A percentile compares a stretch with the other conserved stretches of the same genome.
These are phyloP conservation scores for Ypsolopha sequella DNA, from an alignment of 2,888 invertebrate genomes.

Conservation along the genomic window DNA sequence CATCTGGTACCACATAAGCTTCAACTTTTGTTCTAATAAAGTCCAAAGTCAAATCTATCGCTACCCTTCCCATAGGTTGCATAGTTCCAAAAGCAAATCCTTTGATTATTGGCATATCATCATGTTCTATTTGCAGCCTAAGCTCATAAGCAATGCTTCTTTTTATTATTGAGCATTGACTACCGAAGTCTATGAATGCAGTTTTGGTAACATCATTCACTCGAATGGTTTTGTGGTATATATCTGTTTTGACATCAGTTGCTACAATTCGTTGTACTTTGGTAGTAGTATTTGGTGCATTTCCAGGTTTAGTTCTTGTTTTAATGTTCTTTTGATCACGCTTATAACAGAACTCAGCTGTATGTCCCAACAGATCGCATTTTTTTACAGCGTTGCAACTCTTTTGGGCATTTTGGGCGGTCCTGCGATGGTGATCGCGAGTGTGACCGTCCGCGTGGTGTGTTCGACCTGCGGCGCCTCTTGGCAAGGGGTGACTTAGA, in stretches of 20 bases:
- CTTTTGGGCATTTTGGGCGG: not conserved
- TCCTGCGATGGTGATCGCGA: too few relatives aligned
- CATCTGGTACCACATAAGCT: conserved; percentile 1
- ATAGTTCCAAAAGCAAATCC: conserved; percentile 1
- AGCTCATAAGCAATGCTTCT: not conserved
- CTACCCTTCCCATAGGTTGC: not conserved
- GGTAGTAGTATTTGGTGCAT: not conserved
- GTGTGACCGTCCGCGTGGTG: too few relatives aligned
- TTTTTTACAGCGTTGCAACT: not conserved
- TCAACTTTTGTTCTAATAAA: not conserved
- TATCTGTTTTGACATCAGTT: too few relatives aligned
- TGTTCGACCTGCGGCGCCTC: too few relatives aligned
- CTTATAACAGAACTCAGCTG: not conserved
- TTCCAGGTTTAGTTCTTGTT: not conserved
- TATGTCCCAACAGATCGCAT: not conserved
- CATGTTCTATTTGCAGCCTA: not conserved
- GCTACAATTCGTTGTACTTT: not conserved
- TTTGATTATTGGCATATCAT: not conserved
- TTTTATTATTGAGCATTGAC: not conserved
- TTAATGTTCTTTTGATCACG: too few relatives aligned
- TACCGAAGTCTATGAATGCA: not conserved
- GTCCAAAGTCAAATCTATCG: not conserved
- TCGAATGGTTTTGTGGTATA: not conserved
- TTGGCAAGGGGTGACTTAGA: too few relatives aligned
- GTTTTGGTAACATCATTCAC: not conserved